phyloP scores from a whole-genome alignment of 2,797 vertebrate genomes.

The Lycodopsis pacificus region DNA sequence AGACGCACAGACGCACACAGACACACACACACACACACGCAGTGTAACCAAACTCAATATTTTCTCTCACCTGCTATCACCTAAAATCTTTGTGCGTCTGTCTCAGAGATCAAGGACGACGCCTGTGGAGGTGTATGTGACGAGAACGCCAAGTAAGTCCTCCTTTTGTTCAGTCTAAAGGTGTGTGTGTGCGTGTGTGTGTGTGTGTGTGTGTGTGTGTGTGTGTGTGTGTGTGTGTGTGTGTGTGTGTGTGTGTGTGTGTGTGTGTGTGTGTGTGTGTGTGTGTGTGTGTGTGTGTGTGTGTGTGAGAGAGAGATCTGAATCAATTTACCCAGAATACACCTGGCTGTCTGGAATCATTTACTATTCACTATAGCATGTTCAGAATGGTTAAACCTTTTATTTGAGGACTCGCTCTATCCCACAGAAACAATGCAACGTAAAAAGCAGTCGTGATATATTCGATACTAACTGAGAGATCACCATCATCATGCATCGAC shows the following conservation, averaged over 20 bases:
- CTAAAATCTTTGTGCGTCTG: slow-evolving; percentile 21
- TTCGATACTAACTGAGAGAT: no score
- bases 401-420: not conserved
- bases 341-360: not conserved
- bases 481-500: no score
- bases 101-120: slow-evolving; percentile 86
- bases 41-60: not conserved
- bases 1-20: not conserved
- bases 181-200: not conserved
- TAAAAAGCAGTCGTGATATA: not conserved
- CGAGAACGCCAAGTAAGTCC: slow-evolving; percentile 91
- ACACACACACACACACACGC: slow-evolving; percentile 9
- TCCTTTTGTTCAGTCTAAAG: not conserved
- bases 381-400: not conserved
- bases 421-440: not conserved
- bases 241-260: not conserved
- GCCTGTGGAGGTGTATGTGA: slow-evolving; percentile 88
- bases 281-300: not conserved
- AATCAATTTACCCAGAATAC: slow-evolving; percentile 7
- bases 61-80: slow-evolving; percentile 10
- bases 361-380: not conserved
- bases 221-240: not conserved
- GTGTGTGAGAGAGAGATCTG: not conserved
- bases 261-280: not conserved
- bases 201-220: not conserved